phyloP scores from a whole-genome alignment of 2,797 vertebrate genomes.

The Melanotaenia trifasciata region DNA sequence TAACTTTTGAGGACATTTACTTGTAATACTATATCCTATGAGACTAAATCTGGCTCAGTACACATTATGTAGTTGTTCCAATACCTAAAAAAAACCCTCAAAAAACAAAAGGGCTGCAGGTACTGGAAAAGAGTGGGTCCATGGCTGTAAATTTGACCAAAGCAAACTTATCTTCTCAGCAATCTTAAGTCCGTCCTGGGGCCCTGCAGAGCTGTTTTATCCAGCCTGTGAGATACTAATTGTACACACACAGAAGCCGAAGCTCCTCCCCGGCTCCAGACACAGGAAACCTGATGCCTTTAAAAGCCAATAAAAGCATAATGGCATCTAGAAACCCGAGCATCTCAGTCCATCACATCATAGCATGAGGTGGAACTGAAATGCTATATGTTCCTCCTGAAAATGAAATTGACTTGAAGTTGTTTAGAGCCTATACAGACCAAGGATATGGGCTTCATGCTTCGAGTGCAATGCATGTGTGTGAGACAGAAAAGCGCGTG shows the following conservation, averaged over 20 bases:
- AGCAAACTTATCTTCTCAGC: constrained; percentile 66
- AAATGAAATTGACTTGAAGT: constrained; percentile 69
- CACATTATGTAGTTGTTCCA: constrained; percentile 23
- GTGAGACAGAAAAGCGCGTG: constrained; percentile 8
- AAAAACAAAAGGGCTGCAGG: constrained; percentile 56
- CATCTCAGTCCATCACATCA: constrained; percentile 69
- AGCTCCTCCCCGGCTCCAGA: constrained; percentile 78
- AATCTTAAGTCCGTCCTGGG: constrained; percentile 72
- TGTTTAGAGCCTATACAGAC: constrained; percentile 41
- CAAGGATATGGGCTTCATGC: constrained; percentile 26
- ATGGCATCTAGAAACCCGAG: constrained; percentile 79
- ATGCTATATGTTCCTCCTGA: constrained; percentile 65
- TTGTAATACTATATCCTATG: constrained; percentile 2
- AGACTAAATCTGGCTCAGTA: constrained; percentile 26
- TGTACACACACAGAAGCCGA: constrained; percentile 37
- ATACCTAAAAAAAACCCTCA: neutral
- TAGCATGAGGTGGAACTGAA: constrained; percentile 64
- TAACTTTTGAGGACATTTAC: neutral
- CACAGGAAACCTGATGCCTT: constrained; percentile 78
- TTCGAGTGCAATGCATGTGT: constrained; percentile 3
- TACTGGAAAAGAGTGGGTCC: constrained; percentile 54
- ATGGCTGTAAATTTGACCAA: constrained; percentile 59
- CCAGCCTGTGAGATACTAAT: constrained; percentile 66
- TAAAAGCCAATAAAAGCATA: constrained; percentile 84
- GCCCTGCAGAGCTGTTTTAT: constrained; percentile 47